A percentile compares a stretch with the other conserved stretches of the same genome.
Evolutionary conservation across 1,140 invertebrate species (phyloP).

Genomic region (Drosophila ironensis): DNA sequence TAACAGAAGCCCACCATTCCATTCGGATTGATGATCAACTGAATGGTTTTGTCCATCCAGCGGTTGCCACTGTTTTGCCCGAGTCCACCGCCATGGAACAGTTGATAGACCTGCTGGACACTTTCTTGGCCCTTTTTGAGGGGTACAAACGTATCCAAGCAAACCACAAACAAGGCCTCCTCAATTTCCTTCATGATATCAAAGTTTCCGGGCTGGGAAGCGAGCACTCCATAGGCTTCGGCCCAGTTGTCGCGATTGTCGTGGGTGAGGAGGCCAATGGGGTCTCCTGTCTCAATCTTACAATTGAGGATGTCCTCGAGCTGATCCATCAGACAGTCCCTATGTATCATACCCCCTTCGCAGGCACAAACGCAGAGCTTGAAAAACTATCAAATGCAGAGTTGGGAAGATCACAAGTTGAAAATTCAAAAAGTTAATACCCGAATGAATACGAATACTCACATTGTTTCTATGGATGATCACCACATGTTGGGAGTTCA

Average conservation of each 20-base stretch:
- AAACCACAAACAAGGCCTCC: conserved; percentile 90
- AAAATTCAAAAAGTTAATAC: background rate
- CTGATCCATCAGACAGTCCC: conserved; percentile 16
- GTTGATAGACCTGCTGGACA: conserved; percentile 84
- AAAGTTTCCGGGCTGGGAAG: conserved; percentile 84
- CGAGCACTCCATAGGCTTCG: conserved; percentile 84
- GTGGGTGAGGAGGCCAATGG: conserved; percentile 91
- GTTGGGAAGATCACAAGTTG: too few species aligned
- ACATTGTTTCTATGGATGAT: conserved; percentile 93
- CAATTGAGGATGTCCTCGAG: conserved; percentile 83
- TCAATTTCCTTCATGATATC: conserved; percentile 86
- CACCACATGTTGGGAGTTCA: conserved; percentile 87
- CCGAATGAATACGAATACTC: conserved; percentile 69
- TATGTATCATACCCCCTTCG: conserved; percentile 76
- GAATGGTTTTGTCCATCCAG: conserved; percentile 95
- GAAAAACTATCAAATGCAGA: conserved; percentile 88
- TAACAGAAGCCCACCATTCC: conserved; percentile 93
- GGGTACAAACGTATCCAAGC: conserved; percentile 87
- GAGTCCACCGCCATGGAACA: conserved; percentile 88
- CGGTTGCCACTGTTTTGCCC: conserved; percentile 88
- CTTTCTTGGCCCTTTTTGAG: conserved; percentile 63
- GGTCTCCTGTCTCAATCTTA: conserved; percentile 78
- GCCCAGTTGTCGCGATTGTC: conserved; percentile 92
- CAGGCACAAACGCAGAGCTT: conserved; percentile 87
- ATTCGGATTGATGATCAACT: conserved; percentile 92